phyloP scores from a whole-genome alignment of 2,888 invertebrate genomes.

The Drosophila falleni region DNA sequence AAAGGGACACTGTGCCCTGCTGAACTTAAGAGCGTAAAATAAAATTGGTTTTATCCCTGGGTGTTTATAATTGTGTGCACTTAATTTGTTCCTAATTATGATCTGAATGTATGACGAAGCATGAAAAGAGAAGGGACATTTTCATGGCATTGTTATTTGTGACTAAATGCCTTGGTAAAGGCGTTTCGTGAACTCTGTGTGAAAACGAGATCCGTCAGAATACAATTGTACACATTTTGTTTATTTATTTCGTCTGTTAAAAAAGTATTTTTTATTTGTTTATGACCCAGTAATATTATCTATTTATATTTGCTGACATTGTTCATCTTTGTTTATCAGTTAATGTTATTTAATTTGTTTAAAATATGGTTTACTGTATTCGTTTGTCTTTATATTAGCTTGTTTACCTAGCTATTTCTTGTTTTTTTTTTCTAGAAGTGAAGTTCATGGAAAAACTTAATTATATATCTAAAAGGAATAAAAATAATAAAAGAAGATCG shows the following conservation, averaged over 20 bases:
- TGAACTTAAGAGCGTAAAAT: conserved; percentile 1
- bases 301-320: conserved; percentile 23
- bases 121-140: conserved; percentile 40
- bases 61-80: conserved; percentile 11
- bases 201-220: conserved; percentile 1
- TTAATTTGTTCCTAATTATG: conserved; percentile 42
- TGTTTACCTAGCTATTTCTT: background rate
- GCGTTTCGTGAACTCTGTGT: conserved; percentile 10
- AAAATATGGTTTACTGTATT: conserved; percentile 7
- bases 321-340: conserved; percentile 13
- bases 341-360: conserved; percentile 15
- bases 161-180: conserved; percentile 12
- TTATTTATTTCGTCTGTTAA: conserved; percentile 25
- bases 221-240: conserved; percentile 11
- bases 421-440: background rate
- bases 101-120: conserved; percentile 40
- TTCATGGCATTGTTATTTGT: conserved; percentile 40
- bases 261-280: conserved; percentile 12
- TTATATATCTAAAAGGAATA: no score
- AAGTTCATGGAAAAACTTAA: conserved; percentile 4
- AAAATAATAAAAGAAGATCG: background rate
- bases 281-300: conserved; percentile 17
- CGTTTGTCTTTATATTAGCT: conserved; percentile 1
- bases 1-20: background rate
- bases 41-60: conserved; percentile 3